These are phyloP conservation scores for Epinephelus moara DNA, from an alignment of 2,113 vertebrate species.

Conservation along the genomic window DNA sequence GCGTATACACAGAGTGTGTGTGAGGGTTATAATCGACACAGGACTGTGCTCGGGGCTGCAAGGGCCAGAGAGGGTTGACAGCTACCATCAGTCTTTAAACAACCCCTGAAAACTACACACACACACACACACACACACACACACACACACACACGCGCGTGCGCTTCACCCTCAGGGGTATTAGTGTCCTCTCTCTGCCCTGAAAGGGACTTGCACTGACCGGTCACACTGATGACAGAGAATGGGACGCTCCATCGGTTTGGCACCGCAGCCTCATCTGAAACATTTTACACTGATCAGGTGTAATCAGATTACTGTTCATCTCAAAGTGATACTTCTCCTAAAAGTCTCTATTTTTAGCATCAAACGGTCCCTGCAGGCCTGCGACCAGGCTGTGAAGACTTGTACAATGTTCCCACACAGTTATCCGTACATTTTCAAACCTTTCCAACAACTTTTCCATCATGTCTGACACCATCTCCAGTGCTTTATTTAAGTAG, in stretches of 20 bases:
- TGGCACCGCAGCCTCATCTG: neutral
- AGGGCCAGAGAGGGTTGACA: slow-evolving; percentile 64
- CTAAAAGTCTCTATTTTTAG: neutral
- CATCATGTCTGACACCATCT: no score
- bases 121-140: slow-evolving; percentile 30
- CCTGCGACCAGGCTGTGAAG: neutral
- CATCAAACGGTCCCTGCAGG: neutral
- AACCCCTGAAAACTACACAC: slow-evolving; percentile 34
- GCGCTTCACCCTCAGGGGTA: slow-evolving; percentile 51
- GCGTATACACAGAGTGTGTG: slow-evolving; percentile 7
- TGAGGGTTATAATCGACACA: slow-evolving; percentile 30
- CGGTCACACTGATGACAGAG: slow-evolving; percentile 69
- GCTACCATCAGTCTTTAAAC: slow-evolving; percentile 73
- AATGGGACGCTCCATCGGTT: slow-evolving; percentile 16
- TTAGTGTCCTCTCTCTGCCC: slow-evolving; percentile 70
- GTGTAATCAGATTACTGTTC: neutral
- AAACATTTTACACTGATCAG: neutral
- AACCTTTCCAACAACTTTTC: no score
- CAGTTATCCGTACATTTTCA: no score
- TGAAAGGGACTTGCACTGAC: slow-evolving; percentile 54
- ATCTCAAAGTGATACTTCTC: neutral
- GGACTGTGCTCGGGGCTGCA: slow-evolving; percentile 55
- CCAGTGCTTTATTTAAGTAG: no score
- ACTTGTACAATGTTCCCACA: no score
- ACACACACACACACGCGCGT: slow-evolving; percentile 34